Percentiles rank a stretch among this genome's conserved stretches.
Conservation (phyloP, 1,140 invertebrate species). For the Bombus sibiricus region DNA sequence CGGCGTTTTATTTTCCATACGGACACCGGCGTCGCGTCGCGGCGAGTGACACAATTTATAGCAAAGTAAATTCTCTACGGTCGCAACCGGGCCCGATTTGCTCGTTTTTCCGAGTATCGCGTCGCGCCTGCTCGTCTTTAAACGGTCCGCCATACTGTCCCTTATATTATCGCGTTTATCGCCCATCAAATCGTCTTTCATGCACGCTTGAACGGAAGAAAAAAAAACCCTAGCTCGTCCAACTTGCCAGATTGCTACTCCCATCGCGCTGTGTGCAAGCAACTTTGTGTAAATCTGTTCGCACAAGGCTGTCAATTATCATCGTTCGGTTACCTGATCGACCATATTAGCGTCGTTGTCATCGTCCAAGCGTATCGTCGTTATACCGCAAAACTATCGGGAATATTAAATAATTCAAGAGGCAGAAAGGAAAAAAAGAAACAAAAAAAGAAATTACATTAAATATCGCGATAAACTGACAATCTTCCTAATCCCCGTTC, state of each 20-base stretch:
- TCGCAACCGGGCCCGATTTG: conserved; percentile 20
- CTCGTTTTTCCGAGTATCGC: conserved; percentile 46
- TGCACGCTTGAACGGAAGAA: conserved; percentile 5
- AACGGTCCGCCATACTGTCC: conserved; percentile 22
- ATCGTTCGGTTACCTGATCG: conserved; percentile 41
- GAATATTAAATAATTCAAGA: background rate
- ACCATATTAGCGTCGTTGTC: conserved; percentile 13
- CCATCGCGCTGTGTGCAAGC: conserved; percentile 1
- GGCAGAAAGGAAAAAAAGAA: rapidly evolving
- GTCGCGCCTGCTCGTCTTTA: conserved; percentile 25
- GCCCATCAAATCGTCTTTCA: conserved; percentile 58
- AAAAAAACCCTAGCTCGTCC: background rate
- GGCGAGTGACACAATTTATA: conserved; percentile 35
- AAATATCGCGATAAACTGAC: background rate
- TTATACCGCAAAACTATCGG: background rate
- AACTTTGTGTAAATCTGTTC: conserved; percentile 50
- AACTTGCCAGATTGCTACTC: conserved; percentile 28
- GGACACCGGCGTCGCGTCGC: conserved; percentile 11
- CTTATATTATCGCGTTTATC: conserved; percentile 60
- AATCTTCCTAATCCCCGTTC: no score
- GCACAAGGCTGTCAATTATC: conserved; percentile 56
- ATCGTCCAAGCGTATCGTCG: background rate
- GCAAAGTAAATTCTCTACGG: conserved; percentile 54
- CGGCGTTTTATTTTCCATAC: background rate
- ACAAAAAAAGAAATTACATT: no score